Evolutionary conservation across 2,888 invertebrate genomes (phyloP).

Genomic region (Eledona agricola): DNA sequence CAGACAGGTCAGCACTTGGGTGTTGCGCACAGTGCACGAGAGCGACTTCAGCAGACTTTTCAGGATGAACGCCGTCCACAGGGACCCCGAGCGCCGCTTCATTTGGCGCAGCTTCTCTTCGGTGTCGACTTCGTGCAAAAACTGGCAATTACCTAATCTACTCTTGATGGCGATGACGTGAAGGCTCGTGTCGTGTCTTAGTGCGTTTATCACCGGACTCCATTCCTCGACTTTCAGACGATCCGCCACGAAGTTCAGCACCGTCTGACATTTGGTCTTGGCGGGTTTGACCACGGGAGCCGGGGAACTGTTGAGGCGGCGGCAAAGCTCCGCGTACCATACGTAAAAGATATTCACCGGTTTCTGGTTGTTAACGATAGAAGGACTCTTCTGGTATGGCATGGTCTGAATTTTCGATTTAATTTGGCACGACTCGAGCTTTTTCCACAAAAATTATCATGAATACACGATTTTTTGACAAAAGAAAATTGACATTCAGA

Average conservation of each 20-base stretch:
- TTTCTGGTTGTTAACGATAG: constrained; percentile 47
- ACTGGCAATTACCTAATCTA: constrained; percentile 56
- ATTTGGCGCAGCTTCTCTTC: constrained; percentile 71
- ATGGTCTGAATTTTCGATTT: constrained; percentile 27
- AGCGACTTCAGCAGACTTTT: constrained; percentile 72
- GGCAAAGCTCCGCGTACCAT: constrained; percentile 61
- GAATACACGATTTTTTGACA: constrained; percentile 37
- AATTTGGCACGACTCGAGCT: constrained; percentile 26
- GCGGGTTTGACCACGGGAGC: constrained; percentile 56
- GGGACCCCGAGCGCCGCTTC: constrained; percentile 57
- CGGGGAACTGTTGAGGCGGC: constrained; percentile 57
- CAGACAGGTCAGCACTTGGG: constrained; percentile 69
- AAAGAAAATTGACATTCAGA: constrained; percentile 35
- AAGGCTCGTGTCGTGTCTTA: constrained; percentile 76
- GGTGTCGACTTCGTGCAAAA: constrained; percentile 63
- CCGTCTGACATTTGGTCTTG: constrained; percentile 57
- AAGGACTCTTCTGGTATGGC: constrained; percentile 33
- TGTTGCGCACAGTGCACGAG: constrained; percentile 70
- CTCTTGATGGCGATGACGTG: constrained; percentile 75
- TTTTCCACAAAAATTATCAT: constrained; percentile 34
- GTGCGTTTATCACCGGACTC: constrained; percentile 77
- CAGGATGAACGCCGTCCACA: constrained; percentile 76
- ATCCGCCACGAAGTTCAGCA: constrained; percentile 75
- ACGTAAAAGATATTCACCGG: constrained; percentile 60
- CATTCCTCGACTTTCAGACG: constrained; percentile 80